These are phyloP conservation scores for Drosophila eugracilis DNA, from an alignment of 1,140 invertebrate species.

Conservation along the genomic window DNA sequence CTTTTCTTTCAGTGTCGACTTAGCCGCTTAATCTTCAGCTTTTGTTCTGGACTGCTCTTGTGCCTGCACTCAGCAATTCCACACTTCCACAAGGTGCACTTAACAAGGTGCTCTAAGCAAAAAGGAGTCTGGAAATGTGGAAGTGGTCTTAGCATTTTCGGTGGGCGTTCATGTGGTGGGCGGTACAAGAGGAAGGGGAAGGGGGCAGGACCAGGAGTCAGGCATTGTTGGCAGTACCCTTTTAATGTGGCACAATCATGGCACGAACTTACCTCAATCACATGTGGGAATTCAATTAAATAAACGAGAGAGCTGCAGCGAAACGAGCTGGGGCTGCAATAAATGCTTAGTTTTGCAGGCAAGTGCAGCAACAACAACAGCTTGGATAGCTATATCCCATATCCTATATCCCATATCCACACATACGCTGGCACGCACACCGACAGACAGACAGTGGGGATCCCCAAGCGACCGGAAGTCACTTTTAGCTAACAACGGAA, in stretches of 20 bases:
- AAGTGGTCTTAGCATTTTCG: conserved; percentile 1
- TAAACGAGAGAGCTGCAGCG: conserved; percentile 48
- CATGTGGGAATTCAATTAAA: conserved; percentile 72
- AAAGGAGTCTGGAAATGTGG: conserved; percentile 8
- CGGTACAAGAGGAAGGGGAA: not conserved
- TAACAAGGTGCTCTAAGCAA: conserved; percentile 34
- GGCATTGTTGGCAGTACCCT: conserved; percentile 15
- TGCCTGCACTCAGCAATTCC: conserved; percentile 32
- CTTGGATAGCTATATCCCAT: not conserved
- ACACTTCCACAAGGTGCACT: conserved; percentile 52
- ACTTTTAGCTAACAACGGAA: conserved; percentile 73
- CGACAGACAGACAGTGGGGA: conserved; percentile 37
- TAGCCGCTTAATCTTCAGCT: conserved; percentile 26
- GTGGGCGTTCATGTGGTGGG: not conserved
- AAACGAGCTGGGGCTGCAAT: conserved; percentile 16
- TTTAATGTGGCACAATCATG: conserved; percentile 54
- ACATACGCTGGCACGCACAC: conserved; percentile 18
- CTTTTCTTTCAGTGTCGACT: conserved; percentile 6
- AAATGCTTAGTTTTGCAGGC: conserved; percentile 48
- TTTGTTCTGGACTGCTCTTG: conserved; percentile 19
- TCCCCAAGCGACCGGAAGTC: conserved; percentile 68
- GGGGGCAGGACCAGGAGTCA: too few species aligned
- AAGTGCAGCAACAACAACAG: conserved; percentile 40
- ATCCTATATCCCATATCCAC: conserved; percentile 1
- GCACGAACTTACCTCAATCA: conserved; percentile 41